Conservation (phyloP, 2,113 vertebrate species). For the Hyperopisus bebe region DNA sequence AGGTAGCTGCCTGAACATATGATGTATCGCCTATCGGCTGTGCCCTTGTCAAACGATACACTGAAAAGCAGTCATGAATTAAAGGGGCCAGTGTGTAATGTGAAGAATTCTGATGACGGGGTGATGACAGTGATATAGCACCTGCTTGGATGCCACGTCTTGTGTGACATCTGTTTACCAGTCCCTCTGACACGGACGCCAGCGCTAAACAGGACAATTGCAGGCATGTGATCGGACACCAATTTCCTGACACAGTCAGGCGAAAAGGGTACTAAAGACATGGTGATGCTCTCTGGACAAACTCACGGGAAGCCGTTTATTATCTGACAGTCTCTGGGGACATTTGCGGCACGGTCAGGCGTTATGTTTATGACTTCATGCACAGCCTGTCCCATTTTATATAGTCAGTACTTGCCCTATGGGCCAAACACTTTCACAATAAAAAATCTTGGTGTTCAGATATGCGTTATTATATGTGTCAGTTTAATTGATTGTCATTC, state of each 20-base stretch:
- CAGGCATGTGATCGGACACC: conserved; percentile 18
- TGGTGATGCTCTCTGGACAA: neutral
- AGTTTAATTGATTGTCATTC: neutral
- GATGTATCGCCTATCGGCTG: conserved; percentile 32
- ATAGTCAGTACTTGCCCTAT: neutral
- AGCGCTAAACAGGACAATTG: conserved; percentile 3
- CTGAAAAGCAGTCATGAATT: conserved; percentile 31
- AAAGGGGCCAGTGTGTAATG: conserved; percentile 27
- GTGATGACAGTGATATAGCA: conserved; percentile 39
- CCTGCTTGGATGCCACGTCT: conserved; percentile 18
- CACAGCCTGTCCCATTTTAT: neutral
- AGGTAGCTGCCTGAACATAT: conserved; percentile 15
- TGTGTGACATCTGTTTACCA: conserved; percentile 38
- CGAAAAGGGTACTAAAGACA: neutral
- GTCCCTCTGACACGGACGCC: conserved; percentile 29
- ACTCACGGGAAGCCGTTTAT: neutral
- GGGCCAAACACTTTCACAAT: neutral
- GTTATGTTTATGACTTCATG: neutral
- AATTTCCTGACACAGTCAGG: neutral
- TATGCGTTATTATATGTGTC: neutral
- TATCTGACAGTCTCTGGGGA: neutral
- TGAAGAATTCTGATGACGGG: conserved; percentile 34
- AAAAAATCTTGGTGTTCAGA: neutral
- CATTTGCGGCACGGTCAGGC: neutral
- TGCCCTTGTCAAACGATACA: conserved; percentile 37